Evolutionary conservation across 2,888 invertebrate species (phyloP).

Genomic region (Cerceris rybyensis): DNA sequence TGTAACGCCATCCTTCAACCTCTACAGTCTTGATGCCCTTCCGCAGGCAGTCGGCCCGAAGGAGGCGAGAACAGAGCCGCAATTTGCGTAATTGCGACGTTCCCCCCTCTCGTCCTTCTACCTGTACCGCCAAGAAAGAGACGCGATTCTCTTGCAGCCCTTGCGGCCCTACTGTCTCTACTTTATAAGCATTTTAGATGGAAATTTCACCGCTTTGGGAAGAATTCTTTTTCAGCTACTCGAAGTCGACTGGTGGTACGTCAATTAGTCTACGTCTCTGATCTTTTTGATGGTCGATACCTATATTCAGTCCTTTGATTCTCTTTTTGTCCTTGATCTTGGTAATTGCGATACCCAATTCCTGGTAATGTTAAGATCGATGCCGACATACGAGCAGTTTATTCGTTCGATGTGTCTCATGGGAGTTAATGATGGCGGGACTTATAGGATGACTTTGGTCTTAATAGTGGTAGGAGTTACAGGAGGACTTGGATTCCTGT

Average conservation of each 20-base stretch:
- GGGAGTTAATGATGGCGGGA: constrained; percentile 52
- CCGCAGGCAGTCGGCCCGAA: constrained; percentile 65
- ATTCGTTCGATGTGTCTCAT: not conserved
- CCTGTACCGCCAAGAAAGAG: constrained; percentile 19
- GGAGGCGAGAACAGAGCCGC: constrained; percentile 79
- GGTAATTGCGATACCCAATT: constrained; percentile 33
- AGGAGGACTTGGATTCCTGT: constrained; percentile 48
- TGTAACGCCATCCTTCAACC: constrained; percentile 46
- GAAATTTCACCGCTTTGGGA: constrained; percentile 65
- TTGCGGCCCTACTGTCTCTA: constrained; percentile 24
- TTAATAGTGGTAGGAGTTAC: constrained; percentile 60
- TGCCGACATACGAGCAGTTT: constrained; percentile 4
- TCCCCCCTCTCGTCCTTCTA: constrained; percentile 59
- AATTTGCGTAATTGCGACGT: constrained; percentile 80
- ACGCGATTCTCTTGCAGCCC: constrained; percentile 44
- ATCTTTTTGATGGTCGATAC: constrained; percentile 43
- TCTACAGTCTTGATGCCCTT: constrained; percentile 47
- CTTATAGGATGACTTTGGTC: constrained; percentile 45
- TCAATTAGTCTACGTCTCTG: constrained; percentile 65
- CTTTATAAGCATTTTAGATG: constrained; percentile 56
- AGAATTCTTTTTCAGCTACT: constrained; percentile 32
- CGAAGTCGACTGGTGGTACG: constrained; percentile 60
- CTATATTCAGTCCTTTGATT: constrained; percentile 14
- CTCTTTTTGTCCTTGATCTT: not conserved
- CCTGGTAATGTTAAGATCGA: constrained; percentile 1